Evolutionary conservation across 2,888 invertebrate species (phyloP), one percentile per base, ranked within the genome.

Genomic region (Platypus cylindrus): DNA sequence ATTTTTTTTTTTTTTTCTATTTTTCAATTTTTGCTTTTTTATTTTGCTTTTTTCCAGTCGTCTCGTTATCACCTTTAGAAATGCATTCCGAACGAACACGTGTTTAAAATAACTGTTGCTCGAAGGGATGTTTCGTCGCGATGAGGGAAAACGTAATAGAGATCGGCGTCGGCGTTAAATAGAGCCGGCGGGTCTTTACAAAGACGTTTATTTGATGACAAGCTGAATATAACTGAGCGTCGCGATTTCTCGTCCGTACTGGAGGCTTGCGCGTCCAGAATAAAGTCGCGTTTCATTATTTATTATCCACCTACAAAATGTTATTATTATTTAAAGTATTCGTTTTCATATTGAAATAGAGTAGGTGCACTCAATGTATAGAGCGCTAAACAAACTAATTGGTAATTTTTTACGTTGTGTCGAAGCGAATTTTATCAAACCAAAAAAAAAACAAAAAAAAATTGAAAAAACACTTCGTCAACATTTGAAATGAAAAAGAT

Each of bases 141-240:
- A 26, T 16, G 20, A 9, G 30, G 37, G 25, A 22, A 28, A 17
- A 22, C 12, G 31, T 24, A 33, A 20, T 17, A 17, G 38, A 36
- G 38, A 22, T 37, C 49, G n/a, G 43, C 47, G 48, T 49, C 45
- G 54, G 48, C 40, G 52, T 38, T 38, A 52, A 45, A 48, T 48
- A 49, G 45, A 41, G 43, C 50, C 48, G 43, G 52, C 30, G 24
- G 9, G 32, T 13, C 29, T 27, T 24, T 31, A 28, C 39, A 36
- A 36, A 43, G 45, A 47, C 45, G 49, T 43, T 51, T 50, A 47
- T 48, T 46, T 48, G 48, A 42, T 48, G 52, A 50, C 53, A 52
- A 49, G 49, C 54, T 50, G 53, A 47, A 52, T 52, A 52, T 48
- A 48, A 56, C 58, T 55, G 58, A 54, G 53, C 46, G 46, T 43